Conservation (phyloP, 2,888 invertebrate genomes). For the Schizaphis graminum region DNA sequence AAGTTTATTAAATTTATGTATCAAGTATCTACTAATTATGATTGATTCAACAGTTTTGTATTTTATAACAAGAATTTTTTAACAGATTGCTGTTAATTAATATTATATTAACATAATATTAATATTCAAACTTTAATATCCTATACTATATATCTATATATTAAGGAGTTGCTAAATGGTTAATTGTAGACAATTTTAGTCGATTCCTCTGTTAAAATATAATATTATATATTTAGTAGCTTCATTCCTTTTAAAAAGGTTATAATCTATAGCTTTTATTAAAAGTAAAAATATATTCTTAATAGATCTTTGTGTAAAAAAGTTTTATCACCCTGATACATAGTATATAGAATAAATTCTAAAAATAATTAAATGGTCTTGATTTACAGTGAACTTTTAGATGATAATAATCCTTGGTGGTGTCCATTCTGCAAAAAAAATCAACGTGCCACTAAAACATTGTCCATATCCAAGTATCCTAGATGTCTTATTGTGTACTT, state of each 20-base stretch:
- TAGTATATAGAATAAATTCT: background rate
- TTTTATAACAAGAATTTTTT: background rate
- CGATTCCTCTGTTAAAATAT: background rate
- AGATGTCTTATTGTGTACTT: conserved; percentile 77
- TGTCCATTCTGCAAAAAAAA: conserved; percentile 77
- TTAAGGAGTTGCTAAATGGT: background rate
- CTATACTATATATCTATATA: background rate
- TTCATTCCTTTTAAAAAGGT: background rate
- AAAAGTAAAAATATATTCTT: background rate
- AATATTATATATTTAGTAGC: background rate
- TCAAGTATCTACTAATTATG: background rate
- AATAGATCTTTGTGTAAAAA: background rate
- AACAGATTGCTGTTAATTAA: background rate
- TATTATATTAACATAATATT: too few species aligned
- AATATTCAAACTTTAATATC: too few species aligned
- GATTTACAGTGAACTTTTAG: conserved; percentile 75
- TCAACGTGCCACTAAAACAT: conserved; percentile 77
- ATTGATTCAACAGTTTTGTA: background rate
- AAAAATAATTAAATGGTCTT: conserved; percentile 29
- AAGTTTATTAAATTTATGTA: background rate
- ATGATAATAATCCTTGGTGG: conserved; percentile 78
- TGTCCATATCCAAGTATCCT: conserved; percentile 77
- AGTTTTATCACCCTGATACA: background rate
- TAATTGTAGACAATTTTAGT: background rate
- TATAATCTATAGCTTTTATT: background rate